phyloP scores from a whole-genome alignment of 1,140 invertebrate genomes.

The Ganaspis sp. region DNA sequence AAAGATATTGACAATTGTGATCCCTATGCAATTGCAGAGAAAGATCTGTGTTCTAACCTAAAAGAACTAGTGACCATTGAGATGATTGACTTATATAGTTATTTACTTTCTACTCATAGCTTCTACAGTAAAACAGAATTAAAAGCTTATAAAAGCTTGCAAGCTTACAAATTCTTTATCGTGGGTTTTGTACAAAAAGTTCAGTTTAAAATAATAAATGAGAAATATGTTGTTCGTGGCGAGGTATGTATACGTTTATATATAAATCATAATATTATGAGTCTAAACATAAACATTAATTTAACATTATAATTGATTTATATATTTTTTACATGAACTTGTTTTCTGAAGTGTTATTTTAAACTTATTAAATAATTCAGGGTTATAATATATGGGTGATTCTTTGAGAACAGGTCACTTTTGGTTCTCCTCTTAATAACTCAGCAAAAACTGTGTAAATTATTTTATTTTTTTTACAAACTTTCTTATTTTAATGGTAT shows the following conservation, averaged over 20 bases:
- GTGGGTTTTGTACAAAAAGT: neutral
- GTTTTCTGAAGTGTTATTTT: no score
- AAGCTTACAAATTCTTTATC: neutral
- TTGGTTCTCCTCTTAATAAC: no score
- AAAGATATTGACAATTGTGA: no score
- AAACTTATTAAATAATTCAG: no score
- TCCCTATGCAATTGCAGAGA: no score
- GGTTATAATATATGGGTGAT: no score
- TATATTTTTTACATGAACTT: no score
- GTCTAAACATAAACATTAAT: neutral
- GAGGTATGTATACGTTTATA: neutral
- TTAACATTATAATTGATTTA: no score
- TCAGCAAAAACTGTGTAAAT: no score
- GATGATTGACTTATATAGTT: neutral
- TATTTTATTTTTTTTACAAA: no score
- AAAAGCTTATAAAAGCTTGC: constrained; percentile 12
- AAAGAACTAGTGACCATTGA: neutral
- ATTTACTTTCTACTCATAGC: neutral
- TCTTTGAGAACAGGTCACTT: no score
- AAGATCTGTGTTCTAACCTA: constrained; percentile 28
- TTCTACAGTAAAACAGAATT: neutral
- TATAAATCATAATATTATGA: neutral
- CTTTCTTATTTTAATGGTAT: no score
- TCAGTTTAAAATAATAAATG: neutral
- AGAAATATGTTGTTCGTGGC: neutral